Conservation (phyloP, 1,140 invertebrate genomes). For the Drosophila varians region DNA sequence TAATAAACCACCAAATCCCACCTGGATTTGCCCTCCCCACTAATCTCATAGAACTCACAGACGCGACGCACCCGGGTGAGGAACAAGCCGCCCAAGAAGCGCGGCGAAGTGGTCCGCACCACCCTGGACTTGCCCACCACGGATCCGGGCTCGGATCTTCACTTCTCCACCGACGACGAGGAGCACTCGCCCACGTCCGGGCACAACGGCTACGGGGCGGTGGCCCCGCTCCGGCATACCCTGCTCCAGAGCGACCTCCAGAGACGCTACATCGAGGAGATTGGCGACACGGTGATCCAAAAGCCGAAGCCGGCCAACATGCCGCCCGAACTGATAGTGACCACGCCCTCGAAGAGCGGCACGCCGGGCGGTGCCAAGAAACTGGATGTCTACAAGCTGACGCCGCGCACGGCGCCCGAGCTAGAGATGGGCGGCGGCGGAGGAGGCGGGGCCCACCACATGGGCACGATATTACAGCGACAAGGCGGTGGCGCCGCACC, state of each 20-base stretch:
- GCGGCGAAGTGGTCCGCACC: conserved; percentile 73
- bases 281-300: conserved; percentile 66
- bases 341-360: conserved; percentile 63
- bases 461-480: conserved; percentile 2
- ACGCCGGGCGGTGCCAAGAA: conserved; percentile 38
- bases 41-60: conserved; percentile 39
- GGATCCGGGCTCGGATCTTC: conserved; percentile 85
- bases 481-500: conserved; percentile 18
- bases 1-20: not conserved
- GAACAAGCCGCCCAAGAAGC: conserved; percentile 59
- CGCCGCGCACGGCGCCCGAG: conserved; percentile 58
- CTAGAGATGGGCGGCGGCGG: conserved; percentile 8
- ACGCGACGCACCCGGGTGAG: conserved; percentile 58
- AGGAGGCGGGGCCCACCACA: not conserved
- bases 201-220: conserved; percentile 47
- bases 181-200: conserved; percentile 53
- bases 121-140: conserved; percentile 85
- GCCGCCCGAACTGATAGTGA: conserved; percentile 82
- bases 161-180: conserved; percentile 85
- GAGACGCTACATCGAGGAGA: conserved; percentile 73
- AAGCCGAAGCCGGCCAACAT: conserved; percentile 60
- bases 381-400: conserved; percentile 60
- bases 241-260: conserved; percentile 75
- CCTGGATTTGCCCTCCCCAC: not conserved
- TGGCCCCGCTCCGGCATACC: conserved; percentile 64